These are phyloP conservation scores for Vireo griseus DNA, from an alignment of 2,797 vertebrate genomes.

Conservation along the genomic window DNA sequence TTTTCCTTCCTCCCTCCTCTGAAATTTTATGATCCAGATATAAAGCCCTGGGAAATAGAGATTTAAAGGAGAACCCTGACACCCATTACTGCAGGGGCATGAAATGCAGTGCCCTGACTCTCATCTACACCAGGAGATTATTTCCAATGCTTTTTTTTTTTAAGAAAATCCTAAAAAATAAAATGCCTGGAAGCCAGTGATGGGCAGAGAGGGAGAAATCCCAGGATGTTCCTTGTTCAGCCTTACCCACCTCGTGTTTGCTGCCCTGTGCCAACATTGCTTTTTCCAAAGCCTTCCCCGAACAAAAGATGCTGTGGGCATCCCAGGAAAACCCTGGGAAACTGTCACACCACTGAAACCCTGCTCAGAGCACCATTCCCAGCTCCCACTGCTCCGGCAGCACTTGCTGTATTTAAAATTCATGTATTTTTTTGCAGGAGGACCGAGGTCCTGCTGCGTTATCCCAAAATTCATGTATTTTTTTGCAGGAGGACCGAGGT, in stretches of 20 bases:
- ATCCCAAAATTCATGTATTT: accelerated
- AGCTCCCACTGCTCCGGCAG: background rate
- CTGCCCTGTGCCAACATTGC: background rate
- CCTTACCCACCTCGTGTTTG: background rate
- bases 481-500: accelerated
- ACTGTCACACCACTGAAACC: too few relatives aligned
- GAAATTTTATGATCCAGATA: background rate
- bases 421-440: background rate
- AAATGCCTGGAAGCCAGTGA: accelerated
- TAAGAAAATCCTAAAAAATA: background rate
- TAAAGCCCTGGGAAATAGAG: background rate
- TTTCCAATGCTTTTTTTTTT: background rate
- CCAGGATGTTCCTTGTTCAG: background rate
- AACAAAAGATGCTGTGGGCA: background rate
- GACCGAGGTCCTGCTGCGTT: accelerated
- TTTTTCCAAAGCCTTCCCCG: background rate
- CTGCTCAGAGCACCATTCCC: background rate
- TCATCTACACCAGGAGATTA: background rate
- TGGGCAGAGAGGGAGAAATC: background rate
- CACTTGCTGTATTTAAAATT: background rate
- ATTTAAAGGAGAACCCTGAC: background rate
- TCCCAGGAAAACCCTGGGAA: background rate
- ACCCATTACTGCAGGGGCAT: background rate
- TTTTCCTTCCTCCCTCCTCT: background rate
- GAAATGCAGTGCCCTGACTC: background rate